These are phyloP conservation scores for Anhinga rufa DNA, from an alignment of 2,113 vertebrate species.

Conservation along the genomic window DNA sequence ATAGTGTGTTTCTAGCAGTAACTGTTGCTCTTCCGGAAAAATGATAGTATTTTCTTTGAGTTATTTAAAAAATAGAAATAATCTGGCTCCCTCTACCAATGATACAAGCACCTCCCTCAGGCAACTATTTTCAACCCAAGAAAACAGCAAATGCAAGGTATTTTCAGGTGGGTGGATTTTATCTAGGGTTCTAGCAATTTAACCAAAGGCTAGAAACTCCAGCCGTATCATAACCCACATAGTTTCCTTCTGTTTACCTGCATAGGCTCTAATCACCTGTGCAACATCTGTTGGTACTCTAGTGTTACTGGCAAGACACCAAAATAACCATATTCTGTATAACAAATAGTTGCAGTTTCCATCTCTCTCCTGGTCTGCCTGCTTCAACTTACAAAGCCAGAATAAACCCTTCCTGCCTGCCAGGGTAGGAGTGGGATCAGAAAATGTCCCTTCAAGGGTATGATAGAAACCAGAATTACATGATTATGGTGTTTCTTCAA, in stretches of 20 bases:
- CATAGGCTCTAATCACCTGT: background rate
- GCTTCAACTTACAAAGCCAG: background rate
- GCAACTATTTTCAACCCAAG: background rate
- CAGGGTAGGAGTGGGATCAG: background rate
- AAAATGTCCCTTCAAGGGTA: background rate
- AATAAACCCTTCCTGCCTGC: background rate
- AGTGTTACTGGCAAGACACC: background rate
- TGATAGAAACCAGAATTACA: constrained; percentile 5
- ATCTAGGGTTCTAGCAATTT: background rate
- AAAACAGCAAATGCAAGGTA: background rate
- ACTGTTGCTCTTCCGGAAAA: background rate
- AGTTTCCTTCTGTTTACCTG: constrained; percentile 9
- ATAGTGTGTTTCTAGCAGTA: background rate
- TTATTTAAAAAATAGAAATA: background rate
- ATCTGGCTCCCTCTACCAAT: background rate
- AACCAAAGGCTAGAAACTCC: background rate
- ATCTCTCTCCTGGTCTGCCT: background rate
- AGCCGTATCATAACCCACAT: background rate
- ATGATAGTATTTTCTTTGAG: background rate
- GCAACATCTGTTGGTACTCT: background rate
- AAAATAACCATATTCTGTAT: background rate
- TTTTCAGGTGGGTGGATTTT: background rate
- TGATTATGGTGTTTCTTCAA: background rate
- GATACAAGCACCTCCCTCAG: background rate
- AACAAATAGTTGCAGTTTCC: background rate